Evolutionary conservation across 2,113 vertebrate species (phyloP), one percentile per base, ranked within the genome.

Genomic region (Phrynosoma platyrhinos): DNA sequence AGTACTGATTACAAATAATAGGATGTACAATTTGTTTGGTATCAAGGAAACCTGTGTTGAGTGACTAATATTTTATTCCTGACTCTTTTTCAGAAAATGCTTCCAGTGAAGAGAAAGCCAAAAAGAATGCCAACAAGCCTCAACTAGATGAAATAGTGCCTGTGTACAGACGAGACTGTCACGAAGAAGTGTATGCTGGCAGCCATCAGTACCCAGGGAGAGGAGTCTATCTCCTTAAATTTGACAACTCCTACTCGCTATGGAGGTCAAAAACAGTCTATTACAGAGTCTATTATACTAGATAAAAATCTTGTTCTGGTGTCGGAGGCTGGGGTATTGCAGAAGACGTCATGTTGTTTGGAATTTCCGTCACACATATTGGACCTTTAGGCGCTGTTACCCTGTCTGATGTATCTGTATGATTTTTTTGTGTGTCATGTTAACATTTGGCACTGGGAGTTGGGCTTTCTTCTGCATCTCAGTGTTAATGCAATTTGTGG

Each of bases 201-300:
- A 99, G 99, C 96, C 99, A 99, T 96, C 99, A 99, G 92, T 99
- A 99, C 93, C 99, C 99, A 21, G 99, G 99, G 91, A 97, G 98
- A 77, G 99, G 99, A 42, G 98, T 99, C 92, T 99, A 99, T 95
- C 98, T 99, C 94, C 99, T 99, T 89, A 99, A 99, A 96, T 99
- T 99, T 68, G 99, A 99, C 97, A 99, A 99, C 97, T 99, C 99
- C 91, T 99, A 99, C 93, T 99, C 99, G 62, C 96, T 99, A 95
- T 99, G 99, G 99, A 98, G 99, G 95, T 98, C 99, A 92, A 99
- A 99, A 97, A 98, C 98, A 79, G 99, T 99, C 94, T 99, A 99
- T 97, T 99, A 99, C 98, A 99, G 99, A 98, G 99, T 99, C 95
- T 99, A 99, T 96, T 99, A 99, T 94, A 99, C 99, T 96, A 99